Percentiles rank a stretch among this genome's conserved stretches.
Conservation (phyloP, 2,888 invertebrate species). For the Nephrotoma flavescens region DNA sequence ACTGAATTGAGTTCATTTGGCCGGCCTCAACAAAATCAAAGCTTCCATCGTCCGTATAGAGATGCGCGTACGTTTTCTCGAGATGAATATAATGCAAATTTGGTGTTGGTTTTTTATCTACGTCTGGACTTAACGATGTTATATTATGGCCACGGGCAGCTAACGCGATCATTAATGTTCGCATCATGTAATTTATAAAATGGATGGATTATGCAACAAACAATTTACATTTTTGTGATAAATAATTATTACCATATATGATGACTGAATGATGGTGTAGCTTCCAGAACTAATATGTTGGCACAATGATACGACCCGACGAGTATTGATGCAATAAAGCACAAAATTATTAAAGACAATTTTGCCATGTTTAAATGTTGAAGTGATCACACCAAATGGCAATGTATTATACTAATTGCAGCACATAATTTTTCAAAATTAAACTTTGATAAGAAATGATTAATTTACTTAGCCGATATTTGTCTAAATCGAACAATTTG, state of each 20-base stretch:
- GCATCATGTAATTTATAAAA: constrained; percentile 2
- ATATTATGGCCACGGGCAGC: constrained; percentile 13
- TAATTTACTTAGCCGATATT: no score
- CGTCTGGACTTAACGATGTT: constrained; percentile 10
- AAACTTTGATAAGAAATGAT: no score
- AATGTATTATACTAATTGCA: no score
- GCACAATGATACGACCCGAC: background rate
- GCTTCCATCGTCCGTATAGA: background rate
- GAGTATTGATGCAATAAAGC: background rate
- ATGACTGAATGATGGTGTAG: constrained; percentile 17
- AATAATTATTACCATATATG: constrained; percentile 14
- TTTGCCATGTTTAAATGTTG: background rate
- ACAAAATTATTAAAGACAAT: background rate
- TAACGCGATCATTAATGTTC: constrained; percentile 9
- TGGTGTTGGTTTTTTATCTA: constrained; percentile 1
- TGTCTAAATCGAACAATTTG: no score
- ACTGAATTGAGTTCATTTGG: background rate
- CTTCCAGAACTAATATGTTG: constrained; percentile 18
- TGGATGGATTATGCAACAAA: no score
- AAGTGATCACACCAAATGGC: no score
- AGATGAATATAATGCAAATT: constrained; percentile 12
- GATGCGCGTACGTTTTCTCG: background rate
- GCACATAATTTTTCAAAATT: no score
- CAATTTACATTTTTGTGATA: no score
- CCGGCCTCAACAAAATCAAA: background rate